A percentile compares a stretch with the other conserved stretches of the same genome.
Conservation (phyloP, 2,113 vertebrate genomes). For the Cavia aperea region DNA sequence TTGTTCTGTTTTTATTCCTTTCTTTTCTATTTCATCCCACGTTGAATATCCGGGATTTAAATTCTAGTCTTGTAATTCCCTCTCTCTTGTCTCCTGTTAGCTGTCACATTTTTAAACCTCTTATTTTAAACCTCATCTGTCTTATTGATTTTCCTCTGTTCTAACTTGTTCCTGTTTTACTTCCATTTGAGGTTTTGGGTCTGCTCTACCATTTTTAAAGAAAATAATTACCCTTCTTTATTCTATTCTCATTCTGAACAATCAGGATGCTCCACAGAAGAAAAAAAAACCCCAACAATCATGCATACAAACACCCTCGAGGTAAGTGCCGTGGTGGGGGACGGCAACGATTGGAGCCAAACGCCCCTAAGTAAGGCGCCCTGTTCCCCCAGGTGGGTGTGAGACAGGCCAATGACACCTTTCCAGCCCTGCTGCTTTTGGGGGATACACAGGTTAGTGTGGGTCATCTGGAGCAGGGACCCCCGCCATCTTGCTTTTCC, state of each 20-base stretch:
- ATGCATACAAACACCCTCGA: neutral
- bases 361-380: too few relatives aligned
- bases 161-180: constrained; percentile 32
- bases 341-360: fast-evolving
- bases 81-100: neutral
- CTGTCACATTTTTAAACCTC: constrained; percentile 36
- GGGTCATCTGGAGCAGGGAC: neutral
- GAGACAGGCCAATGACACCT: fast-evolving
- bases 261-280: neutral
- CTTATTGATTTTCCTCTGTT: constrained; percentile 30
- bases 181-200: neutral
- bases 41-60: constrained; percentile 39
- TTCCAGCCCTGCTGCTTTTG: neutral
- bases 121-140: constrained; percentile 33
- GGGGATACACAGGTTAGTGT: neutral
- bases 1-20: constrained; percentile 27
- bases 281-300: neutral
- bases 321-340: neutral
- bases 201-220: neutral
- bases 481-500: neutral
- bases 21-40: constrained; percentile 16
- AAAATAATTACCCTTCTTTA: neutral
- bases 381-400: neutral
- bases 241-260: constrained; percentile 20
- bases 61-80: neutral